These are phyloP conservation scores for Melinaea menophilus DNA, from an alignment of 2,888 invertebrate genomes.

Conservation along the genomic window DNA sequence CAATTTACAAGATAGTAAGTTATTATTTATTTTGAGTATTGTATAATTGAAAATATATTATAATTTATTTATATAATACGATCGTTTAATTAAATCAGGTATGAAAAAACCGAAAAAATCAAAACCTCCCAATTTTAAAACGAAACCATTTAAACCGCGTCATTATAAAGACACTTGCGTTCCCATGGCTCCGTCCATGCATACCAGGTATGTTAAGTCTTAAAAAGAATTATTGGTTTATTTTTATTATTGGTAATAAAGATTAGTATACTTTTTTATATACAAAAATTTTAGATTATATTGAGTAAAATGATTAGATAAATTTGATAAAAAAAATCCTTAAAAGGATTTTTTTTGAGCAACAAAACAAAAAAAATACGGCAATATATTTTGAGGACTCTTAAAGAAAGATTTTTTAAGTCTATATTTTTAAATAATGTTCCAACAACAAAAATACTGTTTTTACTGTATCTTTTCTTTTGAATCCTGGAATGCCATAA, in stretches of 20 bases:
- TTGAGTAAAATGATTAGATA: background rate
- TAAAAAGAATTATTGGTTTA: too few relatives aligned
- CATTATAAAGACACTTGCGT: slow-evolving; percentile 59
- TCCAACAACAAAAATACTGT: too few relatives aligned
- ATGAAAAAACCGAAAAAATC: slow-evolving; percentile 21
- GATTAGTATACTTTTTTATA: too few relatives aligned
- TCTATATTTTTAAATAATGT: too few relatives aligned
- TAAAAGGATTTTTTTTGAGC: too few relatives aligned
- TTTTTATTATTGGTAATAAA: too few relatives aligned
- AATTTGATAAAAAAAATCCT: background rate
- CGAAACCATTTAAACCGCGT: slow-evolving; percentile 50
- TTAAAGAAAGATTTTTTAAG: too few relatives aligned
- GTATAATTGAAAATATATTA: background rate
- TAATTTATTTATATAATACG: slow-evolving; percentile 2
- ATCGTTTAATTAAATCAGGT: slow-evolving; percentile 18
- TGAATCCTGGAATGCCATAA: too few relatives aligned
- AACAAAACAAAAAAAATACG: too few relatives aligned
- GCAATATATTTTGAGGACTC: too few relatives aligned
- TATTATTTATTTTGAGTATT: slow-evolving; percentile 5
- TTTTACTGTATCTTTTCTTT: too few relatives aligned
- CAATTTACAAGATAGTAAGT: slow-evolving; percentile 49
- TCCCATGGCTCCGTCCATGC: slow-evolving; percentile 68
- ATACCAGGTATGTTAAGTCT: slow-evolving; percentile 50
- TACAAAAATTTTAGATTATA: background rate
- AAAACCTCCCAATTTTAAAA: slow-evolving; percentile 51